Evolutionary conservation across 2,888 invertebrate genomes (phyloP).

Genomic region (Adelognathus sp.): DNA sequence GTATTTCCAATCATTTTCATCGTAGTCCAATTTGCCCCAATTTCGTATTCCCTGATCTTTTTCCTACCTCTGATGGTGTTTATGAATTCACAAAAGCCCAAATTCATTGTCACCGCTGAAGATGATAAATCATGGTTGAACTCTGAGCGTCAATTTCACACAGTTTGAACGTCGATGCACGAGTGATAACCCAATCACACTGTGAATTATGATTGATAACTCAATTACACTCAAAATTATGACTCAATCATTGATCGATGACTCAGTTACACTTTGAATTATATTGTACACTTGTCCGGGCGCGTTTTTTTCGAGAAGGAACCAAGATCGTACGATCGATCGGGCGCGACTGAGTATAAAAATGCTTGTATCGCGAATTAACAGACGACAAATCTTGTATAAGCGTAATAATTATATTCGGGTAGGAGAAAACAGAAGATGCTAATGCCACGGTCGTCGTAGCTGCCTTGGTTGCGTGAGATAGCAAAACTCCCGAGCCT

Average conservation of each 20-base stretch:
- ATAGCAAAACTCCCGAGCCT: conserved; percentile 41
- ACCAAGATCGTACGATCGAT: too few species aligned
- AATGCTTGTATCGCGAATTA: conserved; percentile 15
- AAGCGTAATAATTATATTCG: conserved; percentile 20
- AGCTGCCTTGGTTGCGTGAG: conserved; percentile 50
- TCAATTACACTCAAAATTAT: too few species aligned
- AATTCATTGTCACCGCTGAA: conserved; percentile 1
- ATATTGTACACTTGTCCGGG: too few species aligned
- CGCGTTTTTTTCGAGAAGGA: too few species aligned
- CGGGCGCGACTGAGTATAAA: too few species aligned
- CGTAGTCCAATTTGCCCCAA: too few species aligned
- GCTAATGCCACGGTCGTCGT: conserved; percentile 62
- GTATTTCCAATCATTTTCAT: conserved; percentile 25
- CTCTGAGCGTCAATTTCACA: neutral
- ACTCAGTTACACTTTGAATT: too few species aligned
- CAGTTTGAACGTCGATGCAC: neutral
- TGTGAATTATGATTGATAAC: too few species aligned
- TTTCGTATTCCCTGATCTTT: too few species aligned
- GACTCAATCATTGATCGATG: too few species aligned
- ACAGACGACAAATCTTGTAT: too few species aligned
- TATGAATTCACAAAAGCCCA: neutral
- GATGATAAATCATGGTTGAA: neutral
- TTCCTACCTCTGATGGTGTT: neutral
- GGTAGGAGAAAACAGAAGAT: conserved; percentile 24
- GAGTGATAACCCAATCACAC: neutral